Evolutionary conservation across 1,140 invertebrate species (phyloP).

Genomic region (Araneus ventricosus): DNA sequence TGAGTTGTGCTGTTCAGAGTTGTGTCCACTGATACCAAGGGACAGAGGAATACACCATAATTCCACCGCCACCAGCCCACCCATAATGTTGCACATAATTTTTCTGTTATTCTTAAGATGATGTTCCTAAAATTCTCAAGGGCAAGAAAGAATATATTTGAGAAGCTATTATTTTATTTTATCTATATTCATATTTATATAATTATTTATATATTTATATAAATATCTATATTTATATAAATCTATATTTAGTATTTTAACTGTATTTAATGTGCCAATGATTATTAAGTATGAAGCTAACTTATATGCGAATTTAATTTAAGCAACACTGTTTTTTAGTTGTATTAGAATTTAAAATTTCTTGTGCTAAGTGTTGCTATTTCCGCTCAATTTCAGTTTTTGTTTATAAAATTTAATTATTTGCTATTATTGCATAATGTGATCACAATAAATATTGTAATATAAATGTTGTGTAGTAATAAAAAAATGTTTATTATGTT

Average conservation of each 20-base stretch:
- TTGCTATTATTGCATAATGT: neutral
- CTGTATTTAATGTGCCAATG: neutral
- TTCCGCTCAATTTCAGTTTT: neutral
- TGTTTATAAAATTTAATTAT: neutral
- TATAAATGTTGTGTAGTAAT: neutral
- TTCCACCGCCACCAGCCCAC: no score
- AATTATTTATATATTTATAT: no score
- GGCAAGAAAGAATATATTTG: no score
- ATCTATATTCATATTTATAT: no score
- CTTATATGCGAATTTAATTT: neutral
- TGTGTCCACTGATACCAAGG: no score
- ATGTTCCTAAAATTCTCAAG: no score
- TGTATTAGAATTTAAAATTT: neutral
- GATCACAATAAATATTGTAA: conserved; percentile 9
- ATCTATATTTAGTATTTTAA: neutral
- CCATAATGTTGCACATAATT: no score
- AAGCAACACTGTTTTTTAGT: neutral
- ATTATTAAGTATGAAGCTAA: neutral
- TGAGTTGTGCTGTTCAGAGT: no score
- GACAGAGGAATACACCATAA: no score
- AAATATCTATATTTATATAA: no score
- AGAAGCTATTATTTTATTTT: no score
- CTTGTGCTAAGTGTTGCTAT: neutral
- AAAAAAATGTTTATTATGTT: neutral
- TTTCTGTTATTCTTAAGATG: no score